Evolutionary conservation across 1,140 invertebrate species (phyloP).

Genomic region (Bradynema listronoti): DNA sequence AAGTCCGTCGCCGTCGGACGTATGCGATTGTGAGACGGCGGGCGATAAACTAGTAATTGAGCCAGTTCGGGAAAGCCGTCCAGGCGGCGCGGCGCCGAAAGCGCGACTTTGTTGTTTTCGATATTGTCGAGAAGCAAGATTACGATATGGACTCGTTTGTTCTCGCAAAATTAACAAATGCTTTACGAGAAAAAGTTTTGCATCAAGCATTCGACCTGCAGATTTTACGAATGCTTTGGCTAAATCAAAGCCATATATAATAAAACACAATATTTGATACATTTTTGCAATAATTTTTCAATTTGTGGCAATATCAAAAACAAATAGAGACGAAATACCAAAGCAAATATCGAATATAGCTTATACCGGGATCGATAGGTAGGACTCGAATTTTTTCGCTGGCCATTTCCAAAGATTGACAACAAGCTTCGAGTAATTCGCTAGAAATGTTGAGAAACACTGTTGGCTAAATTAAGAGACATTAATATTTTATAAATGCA

Average conservation of each 20-base stretch:
- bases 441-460: slow-evolving; percentile 93
- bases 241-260: slow-evolving; percentile 1
- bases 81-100: slow-evolving; percentile 6
- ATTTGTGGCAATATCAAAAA: background rate
- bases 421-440: slow-evolving; percentile 82
- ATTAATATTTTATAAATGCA: no score
- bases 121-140: slow-evolving; percentile 12
- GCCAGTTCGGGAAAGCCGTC: slow-evolving; percentile 12
- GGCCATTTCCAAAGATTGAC: slow-evolving; percentile 77
- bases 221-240: slow-evolving; percentile 18
- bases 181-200: slow-evolving; percentile 90
- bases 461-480: slow-evolving; percentile 64
- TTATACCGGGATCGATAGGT: slow-evolving; percentile 24
- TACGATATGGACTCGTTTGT: slow-evolving; percentile 93
- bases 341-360: background rate
- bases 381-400: slow-evolving; percentile 60
- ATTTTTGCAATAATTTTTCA: slow-evolving; percentile 11
- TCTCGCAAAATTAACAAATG: slow-evolving; percentile 90
- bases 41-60: slow-evolving; percentile 9
- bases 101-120: slow-evolving; percentile 7
- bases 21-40: background rate
- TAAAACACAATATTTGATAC: no score
- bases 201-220: slow-evolving; percentile 68
- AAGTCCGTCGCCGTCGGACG: background rate
- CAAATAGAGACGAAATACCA: background rate